These are phyloP conservation scores for Oncorhynchus tshawytscha DNA, from an alignment of 2,113 vertebrate species.

Conservation along the genomic window DNA sequence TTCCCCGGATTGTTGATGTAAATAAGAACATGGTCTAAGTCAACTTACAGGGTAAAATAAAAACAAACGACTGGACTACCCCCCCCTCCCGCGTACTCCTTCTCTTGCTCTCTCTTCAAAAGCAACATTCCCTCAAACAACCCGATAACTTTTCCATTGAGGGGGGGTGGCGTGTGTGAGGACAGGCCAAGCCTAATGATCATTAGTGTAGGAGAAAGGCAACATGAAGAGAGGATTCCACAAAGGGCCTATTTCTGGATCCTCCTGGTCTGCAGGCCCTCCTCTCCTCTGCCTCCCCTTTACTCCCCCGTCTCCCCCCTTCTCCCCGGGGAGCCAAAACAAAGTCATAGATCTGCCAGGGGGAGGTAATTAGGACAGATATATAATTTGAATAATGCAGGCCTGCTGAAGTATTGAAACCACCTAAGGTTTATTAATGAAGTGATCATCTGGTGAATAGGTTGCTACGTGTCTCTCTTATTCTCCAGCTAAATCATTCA, in stretches of 20 bases:
- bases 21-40: no score
- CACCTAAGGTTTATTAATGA: slow-evolving; percentile 70
- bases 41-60: no score
- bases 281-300: not conserved
- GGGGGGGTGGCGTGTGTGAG: not conserved
- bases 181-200: slow-evolving; percentile 41
- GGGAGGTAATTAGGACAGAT: slow-evolving; percentile 70
- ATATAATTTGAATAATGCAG: slow-evolving; percentile 69
- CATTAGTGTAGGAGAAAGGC: slow-evolving; percentile 44
- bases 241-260: slow-evolving; percentile 59
- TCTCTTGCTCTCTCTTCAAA: no score
- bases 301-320: not conserved
- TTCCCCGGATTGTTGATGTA: no score
- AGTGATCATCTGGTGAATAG: slow-evolving; percentile 55
- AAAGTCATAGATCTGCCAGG: slow-evolving; percentile 63
- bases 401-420: slow-evolving; percentile 59
- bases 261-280: slow-evolving; percentile 43
- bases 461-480: slow-evolving; percentile 50
- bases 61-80: no score
- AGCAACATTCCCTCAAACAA: no score
- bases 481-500: slow-evolving; percentile 55
- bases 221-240: slow-evolving; percentile 28
- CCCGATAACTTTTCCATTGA: no score
- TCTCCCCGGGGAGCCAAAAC: slow-evolving; percentile 47
- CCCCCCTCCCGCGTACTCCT: no score